Percentiles rank a stretch among this genome's conserved stretches.
phyloP scores from a whole-genome alignment of 2,113 vertebrate species.

The Oncorhynchus nerka region DNA sequence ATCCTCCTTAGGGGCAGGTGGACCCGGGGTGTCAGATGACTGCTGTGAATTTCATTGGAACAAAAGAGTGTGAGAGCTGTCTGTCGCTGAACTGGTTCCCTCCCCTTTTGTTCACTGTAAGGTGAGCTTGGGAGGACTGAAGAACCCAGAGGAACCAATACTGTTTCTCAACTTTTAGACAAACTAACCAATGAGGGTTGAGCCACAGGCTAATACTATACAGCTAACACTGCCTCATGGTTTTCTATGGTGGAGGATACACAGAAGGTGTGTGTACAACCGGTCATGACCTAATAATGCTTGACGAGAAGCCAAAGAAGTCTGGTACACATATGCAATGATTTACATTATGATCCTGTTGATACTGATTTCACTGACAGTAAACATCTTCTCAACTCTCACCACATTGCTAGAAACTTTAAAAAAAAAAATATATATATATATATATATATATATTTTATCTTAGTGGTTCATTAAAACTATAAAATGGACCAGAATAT shows the following conservation, averaged over 20 bases:
- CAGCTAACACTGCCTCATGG: neutral
- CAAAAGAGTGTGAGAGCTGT: slow-evolving; percentile 18
- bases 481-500: too few relatives aligned
- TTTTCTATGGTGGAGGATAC: neutral
- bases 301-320: neutral
- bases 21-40: slow-evolving; percentile 44
- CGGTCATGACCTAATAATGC: neutral
- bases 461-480: neutral
- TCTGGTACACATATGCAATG: neutral
- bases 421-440: neutral
- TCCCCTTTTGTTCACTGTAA: slow-evolving; percentile 24
- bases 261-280: neutral
- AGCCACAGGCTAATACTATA: neutral
- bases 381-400: too few relatives aligned
- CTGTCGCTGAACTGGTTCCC: slow-evolving; percentile 20
- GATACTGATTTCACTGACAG: too few relatives aligned
- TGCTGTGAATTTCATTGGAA: slow-evolving; percentile 19
- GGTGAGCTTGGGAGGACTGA: neutral
- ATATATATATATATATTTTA: too few relatives aligned
- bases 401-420: too few relatives aligned
- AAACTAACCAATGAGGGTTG: neutral
- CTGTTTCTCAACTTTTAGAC: neutral
- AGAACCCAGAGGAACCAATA: neutral
- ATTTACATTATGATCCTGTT: neutral
- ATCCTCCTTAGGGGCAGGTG: slow-evolving; percentile 7